phyloP scores from a whole-genome alignment of 64 coral and sea anemone genomes.

The Montipora cactus region DNA sequence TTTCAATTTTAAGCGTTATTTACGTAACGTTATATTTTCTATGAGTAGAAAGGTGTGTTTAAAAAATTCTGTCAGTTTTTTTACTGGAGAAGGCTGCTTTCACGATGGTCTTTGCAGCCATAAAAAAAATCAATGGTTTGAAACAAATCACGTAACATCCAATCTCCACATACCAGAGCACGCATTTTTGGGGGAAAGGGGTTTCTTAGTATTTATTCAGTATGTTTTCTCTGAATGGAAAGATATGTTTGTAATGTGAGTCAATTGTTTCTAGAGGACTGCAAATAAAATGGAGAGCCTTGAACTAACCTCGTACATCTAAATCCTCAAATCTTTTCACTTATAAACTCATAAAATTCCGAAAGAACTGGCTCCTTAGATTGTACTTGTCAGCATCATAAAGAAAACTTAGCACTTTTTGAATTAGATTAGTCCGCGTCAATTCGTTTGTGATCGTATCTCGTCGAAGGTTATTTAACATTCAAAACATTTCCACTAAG shows the following conservation, averaged over 20 bases:
- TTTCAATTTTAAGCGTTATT: background rate
- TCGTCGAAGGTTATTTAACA: slow-evolving; percentile 5
- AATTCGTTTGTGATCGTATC: slow-evolving; percentile 20
- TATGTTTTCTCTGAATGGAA: no score
- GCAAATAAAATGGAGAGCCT: no score
- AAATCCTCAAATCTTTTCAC: background rate
- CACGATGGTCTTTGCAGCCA: background rate
- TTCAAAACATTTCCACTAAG: slow-evolving; percentile 16
- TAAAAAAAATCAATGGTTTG: background rate
- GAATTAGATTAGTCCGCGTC: background rate
- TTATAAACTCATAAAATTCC: background rate
- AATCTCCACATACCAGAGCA: background rate
- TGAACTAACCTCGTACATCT: background rate
- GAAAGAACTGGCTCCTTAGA: no score
- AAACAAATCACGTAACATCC: background rate
- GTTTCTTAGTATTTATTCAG: no score
- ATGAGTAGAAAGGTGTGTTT: background rate
- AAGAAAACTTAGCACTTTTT: background rate
- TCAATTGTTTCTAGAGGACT: no score
- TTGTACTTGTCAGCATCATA: background rate
- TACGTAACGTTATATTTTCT: background rate
- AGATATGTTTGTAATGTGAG: no score
- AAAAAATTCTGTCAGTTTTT: no score
- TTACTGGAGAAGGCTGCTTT: no score
- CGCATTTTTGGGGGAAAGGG: background rate